A percentile compares a stretch with the other conserved stretches of the same genome.
phyloP scores from a whole-genome alignment of 2,888 invertebrate species.

The Maniola hyperantus region DNA sequence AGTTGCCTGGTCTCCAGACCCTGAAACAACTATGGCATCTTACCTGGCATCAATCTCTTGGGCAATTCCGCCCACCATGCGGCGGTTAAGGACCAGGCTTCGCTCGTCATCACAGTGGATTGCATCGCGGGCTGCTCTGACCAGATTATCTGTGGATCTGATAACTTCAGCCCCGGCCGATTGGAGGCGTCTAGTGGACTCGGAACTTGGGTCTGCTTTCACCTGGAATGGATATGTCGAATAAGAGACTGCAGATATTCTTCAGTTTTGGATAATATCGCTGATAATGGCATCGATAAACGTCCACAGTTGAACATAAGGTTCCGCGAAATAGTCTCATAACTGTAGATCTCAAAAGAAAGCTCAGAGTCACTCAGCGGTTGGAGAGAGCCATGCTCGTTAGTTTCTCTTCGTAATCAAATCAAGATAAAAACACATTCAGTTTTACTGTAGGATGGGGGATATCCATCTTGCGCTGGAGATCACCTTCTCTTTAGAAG shows the following conservation, averaged over 20 bases:
- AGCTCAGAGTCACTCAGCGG: too few species aligned
- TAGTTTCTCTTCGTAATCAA: too few species aligned
- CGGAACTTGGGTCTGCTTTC: slow-evolving; percentile 96
- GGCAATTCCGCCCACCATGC: slow-evolving; percentile 98
- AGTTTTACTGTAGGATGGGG: too few species aligned
- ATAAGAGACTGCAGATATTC: too few species aligned
- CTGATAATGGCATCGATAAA: too few species aligned
- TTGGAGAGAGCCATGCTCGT: too few species aligned
- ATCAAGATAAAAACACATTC: too few species aligned
- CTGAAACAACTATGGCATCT: not conserved
- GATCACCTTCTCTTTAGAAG: not conserved
- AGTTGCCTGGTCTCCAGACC: not conserved
- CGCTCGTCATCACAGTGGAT: slow-evolving; percentile 96
- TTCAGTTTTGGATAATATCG: too few species aligned
- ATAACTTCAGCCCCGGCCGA: slow-evolving; percentile 98
- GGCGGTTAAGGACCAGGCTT: slow-evolving; percentile 93
- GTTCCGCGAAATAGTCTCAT: too few species aligned
- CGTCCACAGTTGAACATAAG: too few species aligned
- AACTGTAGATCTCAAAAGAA: too few species aligned
- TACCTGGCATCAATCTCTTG: slow-evolving; percentile 95
- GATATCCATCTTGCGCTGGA: not conserved
- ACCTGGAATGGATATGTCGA: not conserved
- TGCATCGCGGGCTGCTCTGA: slow-evolving; percentile 96
- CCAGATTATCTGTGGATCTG: slow-evolving; percentile 98
- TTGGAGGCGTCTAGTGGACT: slow-evolving; percentile 94